phyloP scores from a whole-genome alignment of 2,888 invertebrate species.

The Synanthedon formicaeformis region DNA sequence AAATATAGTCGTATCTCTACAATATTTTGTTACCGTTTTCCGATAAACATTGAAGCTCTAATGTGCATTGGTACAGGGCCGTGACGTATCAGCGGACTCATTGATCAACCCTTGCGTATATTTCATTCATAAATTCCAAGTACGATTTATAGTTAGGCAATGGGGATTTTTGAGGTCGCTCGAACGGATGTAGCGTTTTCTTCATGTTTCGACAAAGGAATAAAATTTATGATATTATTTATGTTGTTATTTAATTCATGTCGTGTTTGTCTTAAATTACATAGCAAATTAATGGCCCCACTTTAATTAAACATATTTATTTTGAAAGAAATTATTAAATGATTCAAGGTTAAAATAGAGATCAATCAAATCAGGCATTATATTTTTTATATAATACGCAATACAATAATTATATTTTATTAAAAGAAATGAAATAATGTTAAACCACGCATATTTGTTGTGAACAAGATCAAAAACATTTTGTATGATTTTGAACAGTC shows the following conservation, averaged over 20 bases:
- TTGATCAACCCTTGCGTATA: conserved; percentile 60
- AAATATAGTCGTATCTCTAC: conserved; percentile 13
- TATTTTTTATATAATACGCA: too few species aligned
- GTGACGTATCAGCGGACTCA: conserved; percentile 46
- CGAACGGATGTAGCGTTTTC: conserved; percentile 39
- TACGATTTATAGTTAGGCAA: conserved; percentile 43
- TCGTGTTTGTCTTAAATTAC: background rate
- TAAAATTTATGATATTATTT: background rate
- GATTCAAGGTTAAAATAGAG: too few species aligned
- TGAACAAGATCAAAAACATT: too few species aligned
- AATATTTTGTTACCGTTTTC: conserved; percentile 1
- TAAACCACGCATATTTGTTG: too few species aligned
- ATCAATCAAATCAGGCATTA: too few species aligned
- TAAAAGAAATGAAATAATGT: too few species aligned
- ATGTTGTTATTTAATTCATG: background rate
- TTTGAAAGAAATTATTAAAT: too few species aligned
- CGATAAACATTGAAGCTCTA: background rate
- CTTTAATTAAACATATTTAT: too few species aligned
- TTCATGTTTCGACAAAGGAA: background rate
- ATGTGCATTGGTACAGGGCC: conserved; percentile 32
- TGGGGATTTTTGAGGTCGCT: conserved; percentile 48
- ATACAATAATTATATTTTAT: too few species aligned
- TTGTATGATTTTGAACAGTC: too few species aligned
- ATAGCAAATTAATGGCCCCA: too few species aligned
- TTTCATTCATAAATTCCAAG: conserved; percentile 50